Conservation (phyloP, 2,888 invertebrate genomes). For the Apamea anceps region DNA sequence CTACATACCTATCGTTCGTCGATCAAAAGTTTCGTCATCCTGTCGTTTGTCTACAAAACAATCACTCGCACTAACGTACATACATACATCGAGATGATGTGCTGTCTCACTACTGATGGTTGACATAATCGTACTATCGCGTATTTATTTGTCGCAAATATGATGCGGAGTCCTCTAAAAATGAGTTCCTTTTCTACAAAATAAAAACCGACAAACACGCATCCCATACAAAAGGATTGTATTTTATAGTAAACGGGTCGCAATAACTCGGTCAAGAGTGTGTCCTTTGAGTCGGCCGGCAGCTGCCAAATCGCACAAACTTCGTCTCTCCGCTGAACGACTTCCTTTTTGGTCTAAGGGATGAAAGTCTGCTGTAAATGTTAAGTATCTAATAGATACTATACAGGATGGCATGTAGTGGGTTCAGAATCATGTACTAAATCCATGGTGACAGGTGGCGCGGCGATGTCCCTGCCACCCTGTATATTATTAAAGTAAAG, state of each 20-base stretch:
- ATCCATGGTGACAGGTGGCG: too few relatives aligned
- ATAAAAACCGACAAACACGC: neutral
- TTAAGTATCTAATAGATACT: neutral
- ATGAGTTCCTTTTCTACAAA: neutral
- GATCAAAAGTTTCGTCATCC: too few relatives aligned
- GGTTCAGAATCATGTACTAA: neutral
- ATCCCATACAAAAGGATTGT: slow-evolving; percentile 14
- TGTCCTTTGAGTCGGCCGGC: slow-evolving; percentile 50
- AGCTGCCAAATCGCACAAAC: slow-evolving; percentile 66
- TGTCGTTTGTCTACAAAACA: too few relatives aligned
- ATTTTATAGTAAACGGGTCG: slow-evolving; percentile 19
- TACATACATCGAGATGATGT: too few relatives aligned
- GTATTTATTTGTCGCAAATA: too few relatives aligned
- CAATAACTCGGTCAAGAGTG: slow-evolving; percentile 61
- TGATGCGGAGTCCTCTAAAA: neutral
- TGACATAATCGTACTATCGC: too few relatives aligned
- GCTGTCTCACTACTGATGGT: too few relatives aligned
- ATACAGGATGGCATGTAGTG: neutral
- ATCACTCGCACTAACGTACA: too few relatives aligned
- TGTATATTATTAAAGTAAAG: neutral
- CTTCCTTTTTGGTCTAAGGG: slow-evolving; percentile 35
- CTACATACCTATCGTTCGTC: too few relatives aligned
- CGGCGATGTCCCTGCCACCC: too few relatives aligned
- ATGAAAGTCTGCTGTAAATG: neutral
- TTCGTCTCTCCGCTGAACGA: slow-evolving; percentile 53